Conservation (phyloP, 2,888 invertebrate genomes). For the Euspilapteryx auroguttella region DNA sequence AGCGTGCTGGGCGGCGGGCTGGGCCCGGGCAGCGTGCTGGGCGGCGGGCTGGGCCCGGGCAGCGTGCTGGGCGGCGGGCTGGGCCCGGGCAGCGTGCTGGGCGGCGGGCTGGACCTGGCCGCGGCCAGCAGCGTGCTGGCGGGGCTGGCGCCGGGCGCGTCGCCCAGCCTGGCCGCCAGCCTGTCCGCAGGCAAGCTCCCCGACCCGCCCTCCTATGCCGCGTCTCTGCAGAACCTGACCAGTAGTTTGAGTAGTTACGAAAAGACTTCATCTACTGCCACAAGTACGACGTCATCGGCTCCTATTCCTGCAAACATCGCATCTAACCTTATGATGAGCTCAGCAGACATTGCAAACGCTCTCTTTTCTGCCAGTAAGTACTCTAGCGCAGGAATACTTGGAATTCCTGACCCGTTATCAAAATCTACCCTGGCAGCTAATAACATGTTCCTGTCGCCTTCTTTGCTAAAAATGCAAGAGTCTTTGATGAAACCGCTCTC, state of each 20-base stretch:
- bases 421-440: slow-evolving; percentile 75
- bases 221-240: slow-evolving; percentile 42
- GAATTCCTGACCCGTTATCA: slow-evolving; percentile 75
- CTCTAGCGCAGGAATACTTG: slow-evolving; percentile 63
- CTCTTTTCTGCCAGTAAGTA: slow-evolving; percentile 69
- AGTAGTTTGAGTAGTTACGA: slow-evolving; percentile 40
- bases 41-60: slow-evolving; percentile 37
- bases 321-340: slow-evolving; percentile 65
- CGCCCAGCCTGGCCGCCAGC: slow-evolving; percentile 40
- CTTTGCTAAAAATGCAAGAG: slow-evolving; percentile 73
- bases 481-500: slow-evolving; percentile 62
- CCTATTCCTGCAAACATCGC: slow-evolving; percentile 56
- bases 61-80: slow-evolving; percentile 41
- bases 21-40: slow-evolving; percentile 47
- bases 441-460: slow-evolving; percentile 78
- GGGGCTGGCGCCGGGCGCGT: slow-evolving; percentile 37
- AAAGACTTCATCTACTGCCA: slow-evolving; percentile 46
- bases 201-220: slow-evolving; percentile 49
- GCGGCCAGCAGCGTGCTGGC: slow-evolving; percentile 51
- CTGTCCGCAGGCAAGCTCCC: slow-evolving; percentile 40
- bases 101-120: slow-evolving; percentile 48
- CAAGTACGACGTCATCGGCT: slow-evolving; percentile 47
- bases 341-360: slow-evolving; percentile 67
- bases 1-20: slow-evolving; percentile 43
- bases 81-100: slow-evolving; percentile 39